Base-by-base conservation (phyloP, 1,140 invertebrate genomes). In the Papilio glaucus region DNA sequence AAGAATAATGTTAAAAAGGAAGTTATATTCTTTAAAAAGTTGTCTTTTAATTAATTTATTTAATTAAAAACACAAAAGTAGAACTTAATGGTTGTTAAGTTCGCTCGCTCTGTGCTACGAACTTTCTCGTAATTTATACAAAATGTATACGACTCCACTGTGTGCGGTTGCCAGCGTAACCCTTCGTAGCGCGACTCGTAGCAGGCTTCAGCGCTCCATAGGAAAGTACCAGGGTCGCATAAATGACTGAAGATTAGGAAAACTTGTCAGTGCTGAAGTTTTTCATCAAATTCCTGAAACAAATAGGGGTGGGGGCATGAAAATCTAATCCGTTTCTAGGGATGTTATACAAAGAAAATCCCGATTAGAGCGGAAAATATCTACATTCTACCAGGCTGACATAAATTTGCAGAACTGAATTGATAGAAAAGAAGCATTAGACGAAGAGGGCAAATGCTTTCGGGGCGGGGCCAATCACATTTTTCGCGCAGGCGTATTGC, bases 291-390 rank as follows among this genome's bases (percentile, higher is more conserved):
- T 39, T 69, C 15, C 39, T 63, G 38, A 61, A 24, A 49, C 60
- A 72, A 72, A 29, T 69, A 74, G 61, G 73, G 63, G 60, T 60
- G 39, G 41, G 88, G 85, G 82, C 89, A 75, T 74, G 81, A 76
- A 85, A 86, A 86, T 86, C 88, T 87, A 88, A 88, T 85, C 85
- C 82, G 67, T 76, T 79, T 77, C 77, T 79, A 82, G 71, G 67
- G 80, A 82, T 78, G 77, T 75, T 80, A 88, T 83, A 86, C 86
- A 82, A 84, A 84, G 88, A 74, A 89, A 90, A 91, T 85, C 89
- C 88, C 86, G 88, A 91, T 90, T 89, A 91, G 87, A 91, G 88
- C 89, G 89, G 88, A 91, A 91, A 91, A 91, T 91, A 82, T 91
- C 89, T 89, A 89, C 88, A 83, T 77, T 72, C 65, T 88, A 91